Evolutionary conservation across 2,797 vertebrate genomes (phyloP).

Genomic region (Neopelma chrysocephalum): DNA sequence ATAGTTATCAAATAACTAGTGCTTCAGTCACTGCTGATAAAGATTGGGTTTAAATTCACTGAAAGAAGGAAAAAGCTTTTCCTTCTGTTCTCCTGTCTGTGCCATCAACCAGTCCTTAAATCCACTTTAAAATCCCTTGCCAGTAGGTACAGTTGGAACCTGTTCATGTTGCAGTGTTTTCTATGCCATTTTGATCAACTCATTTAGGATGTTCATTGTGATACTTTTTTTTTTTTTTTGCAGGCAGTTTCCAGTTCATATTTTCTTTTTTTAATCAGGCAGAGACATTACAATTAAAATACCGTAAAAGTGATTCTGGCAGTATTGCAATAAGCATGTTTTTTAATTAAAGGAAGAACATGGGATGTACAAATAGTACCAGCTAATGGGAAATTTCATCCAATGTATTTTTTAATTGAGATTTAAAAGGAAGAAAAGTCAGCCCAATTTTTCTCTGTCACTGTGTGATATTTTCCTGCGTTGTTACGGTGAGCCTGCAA

Average conservation of each 20-base stretch:
- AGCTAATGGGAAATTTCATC: constrained; percentile 76
- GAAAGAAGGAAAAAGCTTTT: not conserved
- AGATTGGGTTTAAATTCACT: not conserved
- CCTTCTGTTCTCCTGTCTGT: not conserved
- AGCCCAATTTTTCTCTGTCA: not conserved
- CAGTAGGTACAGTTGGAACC: not conserved
- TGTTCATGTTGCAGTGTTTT: not conserved
- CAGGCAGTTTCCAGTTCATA: constrained; percentile 73
- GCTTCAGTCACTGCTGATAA: not conserved
- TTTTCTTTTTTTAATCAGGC: constrained; percentile 82
- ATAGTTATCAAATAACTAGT: not conserved
- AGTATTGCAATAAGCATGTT: constrained; percentile 79
- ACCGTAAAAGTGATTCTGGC: constrained; percentile 78
- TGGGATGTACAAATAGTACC: constrained; percentile 68
- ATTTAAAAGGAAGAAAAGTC: constrained; percentile 54
- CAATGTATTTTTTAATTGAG: constrained; percentile 78
- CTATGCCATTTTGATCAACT: constrained; percentile 26
- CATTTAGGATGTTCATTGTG: constrained; percentile 22
- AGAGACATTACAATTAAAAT: constrained; percentile 82
- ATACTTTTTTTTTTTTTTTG: not conserved
- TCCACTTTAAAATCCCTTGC: not conserved
- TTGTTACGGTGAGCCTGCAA: constrained; percentile 52
- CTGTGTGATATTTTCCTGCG: not conserved
- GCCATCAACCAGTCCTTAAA: not conserved
- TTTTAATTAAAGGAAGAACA: constrained; percentile 81